Evolutionary conservation across 2,888 invertebrate genomes (phyloP), one percentile per base, ranked within the genome.

Genomic region (Acronicta leporina): DNA sequence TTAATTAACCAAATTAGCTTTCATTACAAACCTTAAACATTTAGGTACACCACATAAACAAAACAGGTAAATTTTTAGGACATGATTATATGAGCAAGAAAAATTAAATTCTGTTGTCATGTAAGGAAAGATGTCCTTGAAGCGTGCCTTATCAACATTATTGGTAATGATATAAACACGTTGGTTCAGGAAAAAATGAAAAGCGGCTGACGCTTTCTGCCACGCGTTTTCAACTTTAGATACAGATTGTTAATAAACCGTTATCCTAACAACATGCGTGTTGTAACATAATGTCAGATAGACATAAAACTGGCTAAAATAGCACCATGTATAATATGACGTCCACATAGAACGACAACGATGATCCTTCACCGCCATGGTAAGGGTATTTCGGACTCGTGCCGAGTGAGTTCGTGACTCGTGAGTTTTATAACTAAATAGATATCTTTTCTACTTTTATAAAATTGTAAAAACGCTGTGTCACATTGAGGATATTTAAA

Each of bases 81-180:
- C 7, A 38, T n/a, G n/a, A n/a, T 38, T 8, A 13, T 1, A 38
- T n/a, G 38, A n/a, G 38, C n/a, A 38, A 38, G 33, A 33, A n/a
- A 35, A 38, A 38, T 38, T 38, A 38, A 38, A 38, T 38, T 38
- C 6, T 38, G 38, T 38, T 38, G n/a, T 38, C 38, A 38, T 38
- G 5, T 38, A 38, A 38, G 38, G 38, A 38, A 35, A 38, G 6
- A 38, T 38, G 38, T 38, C 38, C 38, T 38, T 38, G 6, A 38
- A 38, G 38, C 38, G 38, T 38, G 38, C 38, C 38, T 38, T 38
- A 38, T 38, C 38, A 38, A n/a, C 38, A n/a, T 38, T n/a, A 38
- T 38, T n/a, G 6, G n/a, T 38, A 38, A 38, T n/a, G n/a, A n/a
- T 38, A 38, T 38, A 38, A n/a, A 38, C 33, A 38, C 38, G 38